phyloP scores from a whole-genome alignment of 2,113 vertebrate genomes.

The Numida meleagris region DNA sequence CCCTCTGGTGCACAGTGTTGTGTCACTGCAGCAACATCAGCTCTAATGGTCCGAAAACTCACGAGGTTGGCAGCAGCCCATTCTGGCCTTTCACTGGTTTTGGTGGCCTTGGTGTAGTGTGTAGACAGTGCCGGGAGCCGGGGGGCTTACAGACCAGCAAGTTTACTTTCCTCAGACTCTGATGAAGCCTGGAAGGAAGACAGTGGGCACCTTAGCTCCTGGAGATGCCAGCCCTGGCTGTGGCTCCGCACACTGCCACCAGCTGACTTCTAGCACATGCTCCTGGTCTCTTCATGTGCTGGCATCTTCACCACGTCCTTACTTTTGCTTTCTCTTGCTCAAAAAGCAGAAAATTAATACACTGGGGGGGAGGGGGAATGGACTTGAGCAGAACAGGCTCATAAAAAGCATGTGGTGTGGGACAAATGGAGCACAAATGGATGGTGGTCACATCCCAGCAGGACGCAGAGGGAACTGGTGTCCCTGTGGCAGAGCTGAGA shows the following conservation, averaged over 20 bases:
- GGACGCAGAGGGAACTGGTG: not conserved
- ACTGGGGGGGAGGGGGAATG: rapidly evolving
- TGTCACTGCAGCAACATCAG: not conserved
- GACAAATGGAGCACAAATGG: not conserved
- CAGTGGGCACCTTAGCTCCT: not conserved
- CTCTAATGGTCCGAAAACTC: not conserved
- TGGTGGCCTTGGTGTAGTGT: not conserved
- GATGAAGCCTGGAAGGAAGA: not conserved
- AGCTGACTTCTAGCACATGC: not conserved
- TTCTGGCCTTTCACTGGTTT: not conserved
- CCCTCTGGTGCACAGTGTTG: not conserved
- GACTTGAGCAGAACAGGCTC: not conserved
- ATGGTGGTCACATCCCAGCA: not conserved
- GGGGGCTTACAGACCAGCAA: not conserved
- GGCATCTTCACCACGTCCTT: not conserved
- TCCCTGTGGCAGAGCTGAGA: not conserved
- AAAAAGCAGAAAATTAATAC: not conserved
- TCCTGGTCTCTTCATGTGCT: not conserved
- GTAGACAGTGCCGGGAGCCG: not conserved
- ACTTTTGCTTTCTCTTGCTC: not conserved
- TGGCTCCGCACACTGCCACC: not conserved
- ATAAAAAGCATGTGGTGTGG: not conserved
- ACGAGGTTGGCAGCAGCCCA: not conserved
- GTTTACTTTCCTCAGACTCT: not conserved
- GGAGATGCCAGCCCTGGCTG: not conserved